Evolutionary conservation across 2,113 vertebrate species (phyloP).

Genomic region (Bettongia penicillata): DNA sequence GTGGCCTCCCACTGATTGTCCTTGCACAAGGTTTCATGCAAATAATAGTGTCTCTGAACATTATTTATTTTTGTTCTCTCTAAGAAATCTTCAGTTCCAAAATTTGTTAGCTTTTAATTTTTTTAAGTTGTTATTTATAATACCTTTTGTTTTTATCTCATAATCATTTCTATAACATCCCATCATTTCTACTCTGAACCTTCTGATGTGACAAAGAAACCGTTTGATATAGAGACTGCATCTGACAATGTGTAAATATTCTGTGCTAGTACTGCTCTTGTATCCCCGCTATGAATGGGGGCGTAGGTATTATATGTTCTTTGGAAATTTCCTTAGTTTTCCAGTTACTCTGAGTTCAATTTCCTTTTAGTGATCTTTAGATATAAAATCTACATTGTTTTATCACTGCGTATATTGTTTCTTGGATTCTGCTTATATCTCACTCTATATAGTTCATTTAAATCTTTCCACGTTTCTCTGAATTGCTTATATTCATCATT

Average conservation of each 20-base stretch:
- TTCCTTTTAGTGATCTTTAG: neutral
- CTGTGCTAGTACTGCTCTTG: neutral
- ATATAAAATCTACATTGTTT: neutral
- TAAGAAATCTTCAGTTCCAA: neutral
- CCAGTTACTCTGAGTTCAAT: neutral
- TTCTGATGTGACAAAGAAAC: neutral
- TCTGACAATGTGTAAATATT: neutral
- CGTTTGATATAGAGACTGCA: neutral
- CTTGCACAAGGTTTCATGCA: conserved; percentile 15
- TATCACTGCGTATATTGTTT: neutral
- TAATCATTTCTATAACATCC: neutral
- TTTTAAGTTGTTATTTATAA: neutral
- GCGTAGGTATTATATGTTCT: neutral
- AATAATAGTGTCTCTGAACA: neutral
- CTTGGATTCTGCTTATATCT: neutral
- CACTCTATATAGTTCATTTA: neutral
- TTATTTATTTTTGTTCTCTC: neutral
- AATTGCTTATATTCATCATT: neutral
- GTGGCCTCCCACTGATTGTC: neutral
- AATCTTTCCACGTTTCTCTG: neutral
- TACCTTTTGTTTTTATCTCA: neutral
- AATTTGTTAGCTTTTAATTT: neutral
- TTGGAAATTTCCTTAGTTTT: neutral
- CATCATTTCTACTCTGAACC: neutral
- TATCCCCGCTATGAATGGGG: neutral